A percentile compares a stretch with the other conserved stretches of the same genome.
Conservation (phyloP, 2,888 invertebrate species). For the Athalia cordata region DNA sequence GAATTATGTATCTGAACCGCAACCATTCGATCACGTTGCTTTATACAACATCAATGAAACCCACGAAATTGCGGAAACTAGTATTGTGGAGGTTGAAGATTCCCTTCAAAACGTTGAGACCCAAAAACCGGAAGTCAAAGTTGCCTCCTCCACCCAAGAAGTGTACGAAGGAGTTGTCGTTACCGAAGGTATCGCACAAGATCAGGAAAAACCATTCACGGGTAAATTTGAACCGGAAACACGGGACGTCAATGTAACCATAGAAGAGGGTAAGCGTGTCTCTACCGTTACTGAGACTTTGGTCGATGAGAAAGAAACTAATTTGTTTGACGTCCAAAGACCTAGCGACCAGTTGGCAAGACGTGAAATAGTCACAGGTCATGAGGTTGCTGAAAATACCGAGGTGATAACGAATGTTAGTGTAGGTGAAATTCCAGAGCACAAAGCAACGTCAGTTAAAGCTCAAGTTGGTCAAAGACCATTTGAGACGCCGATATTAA, state of each 20-base stretch:
- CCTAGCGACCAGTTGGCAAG: conserved; percentile 68
- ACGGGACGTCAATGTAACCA: conserved; percentile 71
- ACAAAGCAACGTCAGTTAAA: conserved; percentile 63
- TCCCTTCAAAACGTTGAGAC: conserved; percentile 53
- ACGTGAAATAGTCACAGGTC: conserved; percentile 64
- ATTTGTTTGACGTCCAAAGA: conserved; percentile 66
- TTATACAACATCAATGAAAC: conserved; percentile 57
- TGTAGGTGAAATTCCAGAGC: conserved; percentile 68
- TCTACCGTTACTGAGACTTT: conserved; percentile 74
- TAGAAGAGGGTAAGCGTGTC: conserved; percentile 72
- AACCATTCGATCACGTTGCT: conserved; percentile 58
- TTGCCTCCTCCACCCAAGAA: conserved; percentile 57
- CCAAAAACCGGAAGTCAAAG: conserved; percentile 55
- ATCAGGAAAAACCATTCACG: conserved; percentile 68
- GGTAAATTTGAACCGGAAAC: conserved; percentile 68
- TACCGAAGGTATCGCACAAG: conserved; percentile 65
- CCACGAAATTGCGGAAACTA: conserved; percentile 73
- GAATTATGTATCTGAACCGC: conserved; percentile 58
- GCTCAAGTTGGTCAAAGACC: conserved; percentile 72
- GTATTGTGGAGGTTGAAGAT: conserved; percentile 69
- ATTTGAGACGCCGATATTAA: conserved; percentile 71
- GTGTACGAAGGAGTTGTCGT: conserved; percentile 63
- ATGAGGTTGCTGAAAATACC: conserved; percentile 74
- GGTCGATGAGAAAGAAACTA: conserved; percentile 74
- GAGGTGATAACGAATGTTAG: conserved; percentile 73